A percentile compares a stretch with the other conserved stretches of the same genome.
Conservation (phyloP, 2,797 vertebrate genomes). For the Pangasius mekongensis region DNA sequence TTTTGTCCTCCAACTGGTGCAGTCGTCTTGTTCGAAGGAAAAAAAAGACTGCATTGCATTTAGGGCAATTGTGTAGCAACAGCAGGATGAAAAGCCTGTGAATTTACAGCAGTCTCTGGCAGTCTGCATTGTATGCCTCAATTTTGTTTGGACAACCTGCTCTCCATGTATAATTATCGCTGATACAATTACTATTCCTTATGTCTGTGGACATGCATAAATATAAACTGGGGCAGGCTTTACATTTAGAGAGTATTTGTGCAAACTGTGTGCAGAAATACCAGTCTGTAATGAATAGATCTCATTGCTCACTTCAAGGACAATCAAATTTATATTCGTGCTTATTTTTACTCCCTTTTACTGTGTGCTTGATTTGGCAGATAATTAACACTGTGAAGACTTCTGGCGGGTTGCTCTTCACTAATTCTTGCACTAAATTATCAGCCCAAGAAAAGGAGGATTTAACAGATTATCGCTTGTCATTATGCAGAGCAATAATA, state of each 20-base stretch:
- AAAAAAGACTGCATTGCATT: slow-evolving; percentile 74
- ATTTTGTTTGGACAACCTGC: slow-evolving; percentile 76
- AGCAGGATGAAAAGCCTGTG: slow-evolving; percentile 61
- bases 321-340: slow-evolving; percentile 65
- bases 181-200: slow-evolving; percentile 75
- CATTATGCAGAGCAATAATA: slow-evolving; percentile 41
- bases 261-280: slow-evolving; percentile 69
- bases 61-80: slow-evolving; percentile 67
- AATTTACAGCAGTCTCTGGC: slow-evolving; percentile 66
- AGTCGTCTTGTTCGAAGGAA: slow-evolving; percentile 66
- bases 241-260: slow-evolving; percentile 71
- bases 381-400: slow-evolving; percentile 76
- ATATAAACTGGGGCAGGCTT: slow-evolving; percentile 67
- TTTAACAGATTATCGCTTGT: slow-evolving; percentile 55
- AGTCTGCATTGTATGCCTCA: slow-evolving; percentile 74
- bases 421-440: slow-evolving; percentile 63
- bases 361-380: slow-evolving; percentile 66
- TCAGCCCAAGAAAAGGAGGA: slow-evolving; percentile 46
- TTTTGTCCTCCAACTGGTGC: slow-evolving; percentile 67
- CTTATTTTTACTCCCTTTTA: slow-evolving; percentile 69
- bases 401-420: slow-evolving; percentile 68
- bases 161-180: slow-evolving; percentile 77
- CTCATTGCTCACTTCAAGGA: slow-evolving; percentile 68
- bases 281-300: slow-evolving; percentile 72
- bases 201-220: slow-evolving; percentile 68